Percentiles rank a stretch among this genome's conserved stretches.
phyloP scores from a whole-genome alignment of 2,888 invertebrate genomes.

The Drosophila longiperda region DNA sequence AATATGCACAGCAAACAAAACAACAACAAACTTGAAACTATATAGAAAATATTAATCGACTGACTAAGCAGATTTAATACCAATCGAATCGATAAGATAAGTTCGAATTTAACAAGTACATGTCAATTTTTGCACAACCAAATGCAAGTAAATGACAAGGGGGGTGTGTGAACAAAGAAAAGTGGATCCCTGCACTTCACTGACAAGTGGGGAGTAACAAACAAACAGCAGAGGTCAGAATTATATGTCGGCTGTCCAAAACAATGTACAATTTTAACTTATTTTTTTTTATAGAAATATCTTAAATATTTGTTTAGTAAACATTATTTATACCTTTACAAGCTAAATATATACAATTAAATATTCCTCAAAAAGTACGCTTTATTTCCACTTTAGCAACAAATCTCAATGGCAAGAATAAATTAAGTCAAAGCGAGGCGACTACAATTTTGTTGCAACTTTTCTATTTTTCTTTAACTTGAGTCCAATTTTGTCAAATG shows the following conservation, averaged over 20 bases:
- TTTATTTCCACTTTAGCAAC: background rate
- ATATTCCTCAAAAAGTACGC: background rate
- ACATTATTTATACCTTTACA: background rate
- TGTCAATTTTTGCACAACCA: background rate
- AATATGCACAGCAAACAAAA: slow-evolving; percentile 20
- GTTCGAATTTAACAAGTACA: slow-evolving; percentile 9
- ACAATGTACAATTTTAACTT: background rate
- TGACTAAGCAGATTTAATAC: slow-evolving; percentile 20
- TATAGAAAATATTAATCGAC: slow-evolving; percentile 52
- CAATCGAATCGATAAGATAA: slow-evolving; percentile 67
- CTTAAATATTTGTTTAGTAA: background rate
- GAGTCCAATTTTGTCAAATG: background rate
- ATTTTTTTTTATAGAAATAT: background rate
- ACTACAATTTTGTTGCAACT: background rate
- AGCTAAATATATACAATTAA: background rate
- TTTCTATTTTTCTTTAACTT: background rate
- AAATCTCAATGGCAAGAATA: background rate
- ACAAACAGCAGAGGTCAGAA: background rate
- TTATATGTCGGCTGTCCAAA: background rate
- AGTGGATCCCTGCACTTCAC: background rate
- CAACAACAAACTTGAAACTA: slow-evolving; percentile 11
- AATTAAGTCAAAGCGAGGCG: background rate
- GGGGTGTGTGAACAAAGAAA: background rate
- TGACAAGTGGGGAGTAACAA: background rate
- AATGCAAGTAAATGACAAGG: slow-evolving; percentile 26